Evolutionary conservation across 1,140 invertebrate genomes (phyloP), one percentile per base, ranked within the genome.

Genomic region (Hylyphantes graminicola): DNA sequence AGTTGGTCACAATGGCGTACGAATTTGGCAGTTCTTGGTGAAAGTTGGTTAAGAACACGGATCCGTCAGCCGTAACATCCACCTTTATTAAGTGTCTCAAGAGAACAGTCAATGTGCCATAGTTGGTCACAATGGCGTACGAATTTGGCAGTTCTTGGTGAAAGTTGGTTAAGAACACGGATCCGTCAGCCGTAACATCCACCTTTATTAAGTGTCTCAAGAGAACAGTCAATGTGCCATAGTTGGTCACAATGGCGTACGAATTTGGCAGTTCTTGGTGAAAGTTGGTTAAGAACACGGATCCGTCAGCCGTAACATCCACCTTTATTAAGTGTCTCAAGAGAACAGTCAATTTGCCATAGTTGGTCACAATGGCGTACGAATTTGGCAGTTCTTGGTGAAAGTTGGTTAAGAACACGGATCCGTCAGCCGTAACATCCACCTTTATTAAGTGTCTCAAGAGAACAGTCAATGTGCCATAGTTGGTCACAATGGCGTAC

Each of bases 1-100:
- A 35, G 35, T 35, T 35, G 35, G 85, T 86, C 9, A 84, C 63
- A 12, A 86, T 78, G 2, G 85, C 80, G 48, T 75, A 75, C 55
- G 80, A 15, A 5, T 53, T n/a, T 12, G 80, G 61, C 0, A 83
- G 11, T 7, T 74, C 80, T 8, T 64, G 13, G 0, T 19, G 8
- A 9, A 83, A 17, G 0, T 11, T n/a, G n/a, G n/a, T n/a, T n/a
- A n/a, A n/a, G n/a, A n/a, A 35, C 35, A 35, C 35, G 5, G 35
- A 35, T 35, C 5, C 35, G 35, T 35, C 35, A 1, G 1, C 35
- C 2, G 35, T 35, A 35, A 35, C 35, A 35, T 35, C 35, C 35
- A 35, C 35, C 35, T 35, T 35, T 1, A 35, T 35, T 35, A 35
- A 35, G 35, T 35, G 35, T 5, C 35, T 35, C 35, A 35, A 35